These are phyloP conservation scores for Anastrepha ludens DNA, from an alignment of 1,140 invertebrate species.

Conservation along the genomic window DNA sequence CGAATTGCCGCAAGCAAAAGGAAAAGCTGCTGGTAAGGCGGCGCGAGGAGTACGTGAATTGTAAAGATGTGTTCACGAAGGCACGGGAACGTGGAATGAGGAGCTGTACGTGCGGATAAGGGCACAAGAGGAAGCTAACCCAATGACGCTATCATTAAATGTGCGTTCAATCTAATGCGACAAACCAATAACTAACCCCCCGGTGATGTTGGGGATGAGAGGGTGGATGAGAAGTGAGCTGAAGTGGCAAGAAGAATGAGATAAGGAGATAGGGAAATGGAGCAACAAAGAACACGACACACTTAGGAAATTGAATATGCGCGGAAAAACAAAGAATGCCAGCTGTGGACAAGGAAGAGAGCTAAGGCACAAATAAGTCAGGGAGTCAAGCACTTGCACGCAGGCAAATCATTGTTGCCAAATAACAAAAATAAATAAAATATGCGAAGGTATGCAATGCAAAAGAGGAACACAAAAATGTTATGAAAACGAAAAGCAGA, in stretches of 20 bases:
- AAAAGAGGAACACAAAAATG: neutral
- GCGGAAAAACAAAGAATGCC: neutral
- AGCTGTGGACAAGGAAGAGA: neutral
- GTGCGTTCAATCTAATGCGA: conserved; percentile 57
- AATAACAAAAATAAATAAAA: conserved; percentile 8
- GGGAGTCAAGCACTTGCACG: neutral
- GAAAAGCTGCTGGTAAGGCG: neutral
- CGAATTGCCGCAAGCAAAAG: conserved; percentile 10
- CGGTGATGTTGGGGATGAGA: conserved; percentile 9
- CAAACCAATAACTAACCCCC: conserved; percentile 68
- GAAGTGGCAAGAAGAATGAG: neutral
- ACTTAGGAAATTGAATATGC: neutral
- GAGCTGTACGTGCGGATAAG: neutral
- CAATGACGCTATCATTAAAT: conserved; percentile 27
- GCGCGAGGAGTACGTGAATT: neutral
- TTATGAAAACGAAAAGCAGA: neutral
- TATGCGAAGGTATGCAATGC: neutral
- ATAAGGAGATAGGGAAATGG: neutral
- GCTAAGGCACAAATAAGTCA: conserved; percentile 2
- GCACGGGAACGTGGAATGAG: neutral
- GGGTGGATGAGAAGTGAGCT: neutral
- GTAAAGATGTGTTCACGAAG: neutral
- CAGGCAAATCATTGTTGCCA: conserved; percentile 19
- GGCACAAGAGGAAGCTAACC: neutral
- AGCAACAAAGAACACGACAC: neutral